Evolutionary conservation across 2,797 vertebrate genomes (phyloP), one percentile per base, ranked within the genome.

Genomic region (Aplochiton taeniatus): DNA sequence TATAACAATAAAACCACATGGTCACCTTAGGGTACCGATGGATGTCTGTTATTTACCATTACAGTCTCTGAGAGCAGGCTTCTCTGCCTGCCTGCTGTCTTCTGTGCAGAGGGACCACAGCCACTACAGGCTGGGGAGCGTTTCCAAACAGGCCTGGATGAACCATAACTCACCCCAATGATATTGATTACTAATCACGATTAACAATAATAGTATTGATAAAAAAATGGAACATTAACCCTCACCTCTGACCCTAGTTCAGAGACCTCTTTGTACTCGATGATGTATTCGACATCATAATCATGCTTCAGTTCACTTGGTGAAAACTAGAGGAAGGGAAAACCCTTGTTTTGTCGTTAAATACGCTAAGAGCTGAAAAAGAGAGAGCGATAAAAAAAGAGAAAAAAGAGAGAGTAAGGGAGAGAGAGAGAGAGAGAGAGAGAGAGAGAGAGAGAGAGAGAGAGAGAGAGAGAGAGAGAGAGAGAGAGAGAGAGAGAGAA

Each of bases 261-360:
- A 68, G 57, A 55, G 82, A 85, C 81, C 83, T 83, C 65, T 90
- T 83, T 89, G 88, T 90, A 82, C 81, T 74, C 66, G 62, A 55
- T 80, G 83, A 87, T 87, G 72, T 87, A 86, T 86, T 89, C 87
- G 85, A 87, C 87, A 88, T 84, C 85, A 88, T 86, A 88, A 86
- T 83, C 84, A 87, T 84, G 68, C 55, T 52, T 42, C 31, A 52
- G 48, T 45, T 13, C 48, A 9, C 57, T 14, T 87, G 81, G 81
- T 86, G 79, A 88, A 83, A 81, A 76, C 86, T 84, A 45, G 17
- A 75, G 83, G 79, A 63, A 31, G 6, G 6, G 31, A 31, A 31
- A 31, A 31, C 6, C 31, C 31, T 31, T 31, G 31, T 6, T 31
- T 2, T 31, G n/a, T 6, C 31, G 31, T 31, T 6, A 3, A 31